These are phyloP conservation scores for Volucella inflata DNA, from an alignment of 2,888 invertebrate genomes.

Conservation along the genomic window DNA sequence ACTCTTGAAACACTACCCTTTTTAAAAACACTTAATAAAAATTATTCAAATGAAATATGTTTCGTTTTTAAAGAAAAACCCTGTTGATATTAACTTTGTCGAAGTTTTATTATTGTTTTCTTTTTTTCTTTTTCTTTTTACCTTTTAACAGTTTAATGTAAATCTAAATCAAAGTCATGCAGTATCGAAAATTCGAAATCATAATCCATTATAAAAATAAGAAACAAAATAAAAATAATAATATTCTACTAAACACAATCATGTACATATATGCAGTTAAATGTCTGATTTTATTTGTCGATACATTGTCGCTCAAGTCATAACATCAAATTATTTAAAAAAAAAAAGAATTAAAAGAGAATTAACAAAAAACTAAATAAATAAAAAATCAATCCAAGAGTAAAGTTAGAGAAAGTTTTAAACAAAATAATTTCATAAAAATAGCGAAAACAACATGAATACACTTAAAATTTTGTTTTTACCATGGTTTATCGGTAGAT, in stretches of 20 bases:
- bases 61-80: conserved; percentile 45
- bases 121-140: conserved; percentile 14
- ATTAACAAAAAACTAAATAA: conserved; percentile 23
- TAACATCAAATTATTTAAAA: conserved; percentile 11
- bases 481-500: conserved; percentile 53
- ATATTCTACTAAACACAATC: conserved; percentile 23
- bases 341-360: conserved; percentile 2
- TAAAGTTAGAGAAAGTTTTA: conserved; percentile 11
- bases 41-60: conserved; percentile 53
- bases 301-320: conserved; percentile 25
- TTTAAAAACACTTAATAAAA: not conserved
- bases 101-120: conserved; percentile 8
- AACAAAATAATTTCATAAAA: conserved; percentile 29
- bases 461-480: conserved; percentile 28
- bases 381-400: conserved; percentile 7
- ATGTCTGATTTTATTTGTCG: not conserved
- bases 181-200: conserved; percentile 40
- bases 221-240: conserved; percentile 10
- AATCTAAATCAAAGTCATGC: conserved; percentile 53
- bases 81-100: conserved; percentile 22
- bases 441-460: conserved; percentile 34
- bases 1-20: too few species aligned
- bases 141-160: conserved; percentile 41
- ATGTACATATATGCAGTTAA: not conserved
- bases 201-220: conserved; percentile 24